Conservation (phyloP, 2,113 vertebrate genomes). For the Lamprotornis superbus region DNA sequence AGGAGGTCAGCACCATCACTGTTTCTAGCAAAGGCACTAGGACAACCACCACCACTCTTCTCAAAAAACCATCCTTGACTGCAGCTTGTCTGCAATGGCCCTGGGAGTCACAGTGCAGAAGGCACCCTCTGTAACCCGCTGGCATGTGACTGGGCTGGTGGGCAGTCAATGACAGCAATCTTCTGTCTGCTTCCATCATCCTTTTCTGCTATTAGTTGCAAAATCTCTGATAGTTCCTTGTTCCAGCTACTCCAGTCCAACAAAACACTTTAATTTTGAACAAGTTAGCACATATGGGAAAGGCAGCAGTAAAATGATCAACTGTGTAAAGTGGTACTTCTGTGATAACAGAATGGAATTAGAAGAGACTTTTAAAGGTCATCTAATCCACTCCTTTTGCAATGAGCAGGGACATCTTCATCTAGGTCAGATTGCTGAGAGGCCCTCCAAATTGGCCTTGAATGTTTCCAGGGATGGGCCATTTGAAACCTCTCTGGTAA, state of each 20-base stretch:
- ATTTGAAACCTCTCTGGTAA: not conserved
- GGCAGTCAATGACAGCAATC: not conserved
- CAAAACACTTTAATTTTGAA: not conserved
- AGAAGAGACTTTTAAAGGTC: not conserved
- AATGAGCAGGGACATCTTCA: not conserved
- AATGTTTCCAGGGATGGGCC: not conserved
- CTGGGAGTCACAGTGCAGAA: not conserved
- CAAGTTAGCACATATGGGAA: not conserved
- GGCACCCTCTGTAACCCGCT: fast-evolving
- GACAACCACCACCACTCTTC: not conserved
- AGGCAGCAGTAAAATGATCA: not conserved
- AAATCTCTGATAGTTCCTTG: not conserved
- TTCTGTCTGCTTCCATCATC: not conserved
- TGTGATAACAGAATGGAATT: not conserved
- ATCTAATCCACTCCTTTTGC: not conserved
- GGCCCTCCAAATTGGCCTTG: not conserved
- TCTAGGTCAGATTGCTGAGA: not conserved
- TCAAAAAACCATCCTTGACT: not conserved
- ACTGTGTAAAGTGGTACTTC: not conserved
- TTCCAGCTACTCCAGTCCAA: not conserved
- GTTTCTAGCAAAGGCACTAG: not conserved
- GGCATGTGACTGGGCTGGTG: not conserved
- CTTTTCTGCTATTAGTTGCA: not conserved
- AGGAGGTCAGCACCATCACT: not conserved
- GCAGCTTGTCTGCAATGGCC: not conserved